Evolutionary conservation across 2,113 vertebrate genomes (phyloP), one percentile per base, ranked within the genome.

Genomic region (Melanostigma gelatinosum): DNA sequence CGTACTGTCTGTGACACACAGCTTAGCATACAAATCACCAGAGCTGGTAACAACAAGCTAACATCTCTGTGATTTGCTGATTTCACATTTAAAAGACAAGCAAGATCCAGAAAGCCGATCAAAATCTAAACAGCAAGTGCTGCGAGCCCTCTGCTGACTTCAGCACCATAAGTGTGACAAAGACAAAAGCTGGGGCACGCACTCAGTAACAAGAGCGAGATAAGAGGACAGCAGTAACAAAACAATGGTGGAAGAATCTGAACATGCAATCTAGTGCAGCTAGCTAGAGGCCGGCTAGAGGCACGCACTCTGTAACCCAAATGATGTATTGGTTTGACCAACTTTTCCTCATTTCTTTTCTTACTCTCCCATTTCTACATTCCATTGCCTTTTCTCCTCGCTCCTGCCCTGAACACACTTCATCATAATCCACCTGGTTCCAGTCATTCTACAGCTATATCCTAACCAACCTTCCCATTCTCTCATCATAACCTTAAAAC

Each of bases 51-150:
- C 46, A 61, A n/a, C 42, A 18, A 63, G 46, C 38, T n/a, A 16
- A 58, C 22, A 27, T 38, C 48, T 9, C 24, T 61, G 34, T 34
- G 32, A 62, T 50, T 74, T 29, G 42, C 44, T 57, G n/a, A 67
- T 81, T 69, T 64, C 27, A 27, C 29, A 12, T 64, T 75, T 40
- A 66, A 82, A 71, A 58, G 58, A 76, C 9, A 18, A 60, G 18
- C 18, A 16, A 29, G 64, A 65, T 36, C 1, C 55, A 46, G 34
- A 55, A 58, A 38, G 50, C n/a, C 6, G 10, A 58, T 71, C 32
- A 11, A 32, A 8, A 48, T 32, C 58, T 76, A 16, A 18, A 22
- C 58, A 75, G 65, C 57, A 5, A 57, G 61, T 13, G 80, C 18
- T 32, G 20, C 57, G 48, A 64, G 48, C 36, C 13, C 38, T 57